Percentiles rank a stretch among this genome's conserved stretches.
Conservation (phyloP, 2,797 vertebrate species). For the Phoeniculus purpureus region DNA sequence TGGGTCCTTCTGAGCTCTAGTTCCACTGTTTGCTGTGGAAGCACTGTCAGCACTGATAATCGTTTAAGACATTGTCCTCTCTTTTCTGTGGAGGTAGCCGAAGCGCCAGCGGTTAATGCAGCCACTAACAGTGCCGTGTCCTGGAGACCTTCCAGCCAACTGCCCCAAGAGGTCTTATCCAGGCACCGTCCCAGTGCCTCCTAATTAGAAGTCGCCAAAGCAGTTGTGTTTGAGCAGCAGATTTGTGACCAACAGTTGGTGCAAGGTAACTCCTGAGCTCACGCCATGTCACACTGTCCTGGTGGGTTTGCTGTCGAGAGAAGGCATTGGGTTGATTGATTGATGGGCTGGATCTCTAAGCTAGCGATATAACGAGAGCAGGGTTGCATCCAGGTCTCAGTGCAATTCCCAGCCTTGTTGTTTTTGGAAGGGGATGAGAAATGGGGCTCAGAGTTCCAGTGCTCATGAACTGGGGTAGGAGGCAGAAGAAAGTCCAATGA, state of each 20-base stretch:
- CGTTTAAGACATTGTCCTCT: not conserved
- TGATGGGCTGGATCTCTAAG: not conserved
- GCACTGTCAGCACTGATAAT: not conserved
- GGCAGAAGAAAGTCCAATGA: not conserved
- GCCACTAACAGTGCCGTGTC: not conserved
- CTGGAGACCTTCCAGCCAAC: not conserved
- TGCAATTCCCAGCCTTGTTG: not conserved
- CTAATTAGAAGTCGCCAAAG: not conserved
- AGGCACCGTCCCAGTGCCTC: not conserved
- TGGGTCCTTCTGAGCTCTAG: not conserved
- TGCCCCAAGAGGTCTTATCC: not conserved
- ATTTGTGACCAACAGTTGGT: no score
- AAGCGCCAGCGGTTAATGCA: not conserved
- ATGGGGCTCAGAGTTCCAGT: not conserved
- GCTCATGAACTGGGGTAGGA: not conserved
- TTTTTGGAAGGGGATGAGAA: not conserved
- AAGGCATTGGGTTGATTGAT: not conserved
- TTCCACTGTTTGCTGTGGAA: not conserved
- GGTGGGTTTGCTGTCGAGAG: not conserved
- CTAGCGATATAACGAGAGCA: not conserved
- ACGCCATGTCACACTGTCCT: rapidly evolving
- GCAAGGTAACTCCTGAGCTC: not conserved
- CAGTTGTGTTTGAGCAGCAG: not conserved
- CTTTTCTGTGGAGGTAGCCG: not conserved
- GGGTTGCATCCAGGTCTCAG: not conserved